Conservation (phyloP, 2,113 vertebrate species). For the Triplophysa tibetana region DNA sequence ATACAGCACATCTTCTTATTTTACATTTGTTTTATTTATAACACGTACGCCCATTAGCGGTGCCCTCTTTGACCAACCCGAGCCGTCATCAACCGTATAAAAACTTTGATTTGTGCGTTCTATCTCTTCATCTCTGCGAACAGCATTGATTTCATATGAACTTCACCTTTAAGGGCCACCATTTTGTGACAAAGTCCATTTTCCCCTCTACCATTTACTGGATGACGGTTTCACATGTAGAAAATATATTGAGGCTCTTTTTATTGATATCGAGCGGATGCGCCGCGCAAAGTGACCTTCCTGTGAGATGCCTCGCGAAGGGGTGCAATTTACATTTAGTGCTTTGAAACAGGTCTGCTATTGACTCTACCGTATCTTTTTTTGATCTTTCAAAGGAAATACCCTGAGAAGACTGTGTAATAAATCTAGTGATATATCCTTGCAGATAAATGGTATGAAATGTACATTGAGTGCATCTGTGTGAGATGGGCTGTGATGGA, state of each 20-base stretch:
- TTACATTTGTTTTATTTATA: conserved; percentile 26
- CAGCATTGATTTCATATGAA: conserved; percentile 42
- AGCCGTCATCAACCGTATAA: conserved; percentile 11
- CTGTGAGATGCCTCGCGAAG: conserved; percentile 14
- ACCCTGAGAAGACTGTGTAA: background rate
- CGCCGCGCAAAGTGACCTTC: conserved; percentile 22
- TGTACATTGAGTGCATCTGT: background rate
- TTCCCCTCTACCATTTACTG: conserved; percentile 40
- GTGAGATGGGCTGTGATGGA: too few relatives aligned
- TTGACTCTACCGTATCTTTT: background rate
- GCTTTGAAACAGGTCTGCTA: background rate
- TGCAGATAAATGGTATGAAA: background rate
- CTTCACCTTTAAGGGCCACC: conserved; percentile 44
- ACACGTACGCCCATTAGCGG: background rate
- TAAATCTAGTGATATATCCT: background rate
- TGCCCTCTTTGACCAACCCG: background rate
- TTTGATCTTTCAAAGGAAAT: background rate
- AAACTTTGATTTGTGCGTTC: conserved; percentile 35
- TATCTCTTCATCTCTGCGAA: conserved; percentile 2
- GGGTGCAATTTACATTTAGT: conserved; percentile 14
- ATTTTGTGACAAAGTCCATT: conserved; percentile 28
- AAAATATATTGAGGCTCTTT: conserved; percentile 40
- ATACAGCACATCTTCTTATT: conserved; percentile 16
- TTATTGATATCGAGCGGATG: conserved; percentile 41
- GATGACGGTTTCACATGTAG: conserved; percentile 33